Percentiles rank a stretch among this genome's conserved stretches.
Evolutionary conservation across 2,797 vertebrate genomes (phyloP).

Genomic region (Acrocephalus scirpaceus): DNA sequence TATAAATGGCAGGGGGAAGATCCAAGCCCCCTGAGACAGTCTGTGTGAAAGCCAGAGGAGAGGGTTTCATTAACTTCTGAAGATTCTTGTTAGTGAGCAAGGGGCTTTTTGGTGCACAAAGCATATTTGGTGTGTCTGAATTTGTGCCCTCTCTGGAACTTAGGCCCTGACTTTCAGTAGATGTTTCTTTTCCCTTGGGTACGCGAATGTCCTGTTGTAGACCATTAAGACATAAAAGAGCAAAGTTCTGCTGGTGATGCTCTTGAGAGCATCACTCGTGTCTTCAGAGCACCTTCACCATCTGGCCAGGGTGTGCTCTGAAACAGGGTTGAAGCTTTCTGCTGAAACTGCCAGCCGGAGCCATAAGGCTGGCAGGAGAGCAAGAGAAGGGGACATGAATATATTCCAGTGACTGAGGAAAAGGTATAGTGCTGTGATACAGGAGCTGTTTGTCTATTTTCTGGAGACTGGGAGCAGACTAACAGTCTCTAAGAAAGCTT

Average conservation of each 20-base stretch:
- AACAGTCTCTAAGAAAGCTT: background rate
- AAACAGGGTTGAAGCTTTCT: background rate
- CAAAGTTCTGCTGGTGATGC: background rate
- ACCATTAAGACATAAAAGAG: background rate
- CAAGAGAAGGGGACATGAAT: background rate
- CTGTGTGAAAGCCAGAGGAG: background rate
- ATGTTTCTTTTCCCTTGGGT: background rate
- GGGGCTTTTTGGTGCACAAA: background rate
- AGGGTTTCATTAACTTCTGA: background rate
- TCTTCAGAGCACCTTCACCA: background rate
- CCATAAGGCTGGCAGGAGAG: background rate
- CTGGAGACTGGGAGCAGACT: background rate
- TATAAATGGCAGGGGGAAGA: background rate
- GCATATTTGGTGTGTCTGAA: background rate
- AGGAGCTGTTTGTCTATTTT: background rate
- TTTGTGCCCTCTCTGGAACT: background rate
- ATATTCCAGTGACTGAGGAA: background rate
- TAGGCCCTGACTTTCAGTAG: background rate
- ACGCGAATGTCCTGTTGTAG: background rate
- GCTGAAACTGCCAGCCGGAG: background rate
- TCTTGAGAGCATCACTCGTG: background rate
- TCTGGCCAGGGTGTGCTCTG: background rate
- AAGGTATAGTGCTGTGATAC: background rate
- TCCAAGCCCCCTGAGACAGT: background rate
- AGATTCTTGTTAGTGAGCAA: background rate